These are phyloP conservation scores for Hyalella azteca DNA, from an alignment of 2,888 invertebrate genomes.

Conservation along the genomic window DNA sequence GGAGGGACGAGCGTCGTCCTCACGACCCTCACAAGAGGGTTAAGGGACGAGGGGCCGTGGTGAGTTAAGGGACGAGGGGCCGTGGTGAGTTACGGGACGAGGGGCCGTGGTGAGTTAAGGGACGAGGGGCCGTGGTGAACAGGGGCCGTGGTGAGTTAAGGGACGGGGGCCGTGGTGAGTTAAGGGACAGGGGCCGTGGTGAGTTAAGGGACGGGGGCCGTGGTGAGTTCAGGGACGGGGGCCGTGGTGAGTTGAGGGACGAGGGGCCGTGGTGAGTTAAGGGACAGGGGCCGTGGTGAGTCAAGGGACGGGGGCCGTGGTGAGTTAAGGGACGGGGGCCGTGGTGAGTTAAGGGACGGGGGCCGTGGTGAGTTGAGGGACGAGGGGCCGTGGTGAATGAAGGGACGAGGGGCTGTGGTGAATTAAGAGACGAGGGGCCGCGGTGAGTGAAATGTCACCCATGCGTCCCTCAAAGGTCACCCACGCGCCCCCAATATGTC, in stretches of 20 bases:
- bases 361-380: conserved; percentile 76
- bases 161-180: not conserved
- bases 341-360: conserved; percentile 91
- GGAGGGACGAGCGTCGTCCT: not conserved
- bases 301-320: no score
- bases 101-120: not conserved
- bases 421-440: conserved; percentile 67
- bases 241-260: no score
- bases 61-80: conserved; percentile 68
- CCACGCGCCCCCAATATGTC: no score
- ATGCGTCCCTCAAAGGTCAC: no score
- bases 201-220: no score
- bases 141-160: conserved; percentile 80
- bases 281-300: no score
- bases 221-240: no score
- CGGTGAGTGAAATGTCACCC: conserved; percentile 74
- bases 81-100: not conserved
- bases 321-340: no score
- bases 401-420: no score
- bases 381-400: not conserved
- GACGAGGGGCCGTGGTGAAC: no score
- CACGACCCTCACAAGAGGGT: conserved; percentile 67
- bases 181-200: no score
- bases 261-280: no score
- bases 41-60: conserved; percentile 90